A percentile compares a stretch with the other conserved stretches of the same genome.
phyloP scores from a whole-genome alignment of 2,113 vertebrate genomes.

The Platysteira castanea region DNA sequence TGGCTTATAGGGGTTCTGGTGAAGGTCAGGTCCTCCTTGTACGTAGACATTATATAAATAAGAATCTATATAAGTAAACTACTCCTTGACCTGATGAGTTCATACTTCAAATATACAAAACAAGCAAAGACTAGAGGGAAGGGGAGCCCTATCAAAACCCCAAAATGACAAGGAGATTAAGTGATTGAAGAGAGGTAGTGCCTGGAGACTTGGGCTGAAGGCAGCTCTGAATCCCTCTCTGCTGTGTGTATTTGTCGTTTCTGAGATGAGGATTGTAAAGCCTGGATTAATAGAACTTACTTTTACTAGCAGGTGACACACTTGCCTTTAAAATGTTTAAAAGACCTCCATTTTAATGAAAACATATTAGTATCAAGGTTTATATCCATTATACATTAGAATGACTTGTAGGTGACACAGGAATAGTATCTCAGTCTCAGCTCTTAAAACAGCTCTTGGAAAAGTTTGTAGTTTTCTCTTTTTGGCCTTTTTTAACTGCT shows the following conservation, averaged over 20 bases:
- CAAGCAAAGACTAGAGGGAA: background rate
- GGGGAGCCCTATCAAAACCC: background rate
- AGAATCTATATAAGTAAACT: slow-evolving; percentile 52
- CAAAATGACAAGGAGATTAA: slow-evolving; percentile 19
- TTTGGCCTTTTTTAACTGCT: background rate
- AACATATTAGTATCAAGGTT: background rate
- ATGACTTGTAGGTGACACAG: background rate
- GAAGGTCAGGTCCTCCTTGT: slow-evolving; percentile 63
- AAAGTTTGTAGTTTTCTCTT: background rate
- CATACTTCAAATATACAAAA: slow-evolving; percentile 47
- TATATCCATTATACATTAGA: background rate
- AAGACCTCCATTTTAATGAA: background rate
- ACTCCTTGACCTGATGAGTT: slow-evolving; percentile 54
- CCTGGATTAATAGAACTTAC: background rate
- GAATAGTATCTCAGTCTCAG: background rate
- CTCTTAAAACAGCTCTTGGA: background rate
- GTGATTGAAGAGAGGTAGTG: background rate
- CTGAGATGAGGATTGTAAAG: background rate
- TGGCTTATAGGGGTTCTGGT: slow-evolving; percentile 53
- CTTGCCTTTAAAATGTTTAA: background rate
- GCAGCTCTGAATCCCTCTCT: background rate
- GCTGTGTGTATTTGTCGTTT: background rate
- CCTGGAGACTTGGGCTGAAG: background rate
- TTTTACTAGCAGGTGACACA: background rate
- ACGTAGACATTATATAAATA: slow-evolving; percentile 52